Evolutionary conservation across 2,113 vertebrate genomes (phyloP).

Genomic region (Ciconia stormi): DNA sequence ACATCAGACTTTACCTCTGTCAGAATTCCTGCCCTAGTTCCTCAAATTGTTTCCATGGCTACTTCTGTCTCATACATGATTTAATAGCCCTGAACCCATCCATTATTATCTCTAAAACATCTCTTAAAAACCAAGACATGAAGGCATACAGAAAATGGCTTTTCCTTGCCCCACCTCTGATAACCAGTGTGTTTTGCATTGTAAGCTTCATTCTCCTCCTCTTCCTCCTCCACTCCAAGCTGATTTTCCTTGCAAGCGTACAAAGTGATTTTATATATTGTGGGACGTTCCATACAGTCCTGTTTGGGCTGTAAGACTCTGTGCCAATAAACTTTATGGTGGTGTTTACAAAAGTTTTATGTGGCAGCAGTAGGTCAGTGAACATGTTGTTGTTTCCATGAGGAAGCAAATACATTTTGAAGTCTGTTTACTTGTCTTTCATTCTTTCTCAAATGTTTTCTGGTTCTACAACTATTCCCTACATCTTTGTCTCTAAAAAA

Average conservation of each 20-base stretch:
- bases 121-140: not conserved
- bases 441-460: not conserved
- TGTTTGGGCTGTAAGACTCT: not conserved
- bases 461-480: not conserved
- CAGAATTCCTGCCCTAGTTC: not conserved
- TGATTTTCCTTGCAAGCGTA: not conserved
- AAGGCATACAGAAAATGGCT: not conserved
- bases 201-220: not conserved
- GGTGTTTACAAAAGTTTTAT: not conserved
- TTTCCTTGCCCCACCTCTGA: not conserved
- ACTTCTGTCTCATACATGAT: not conserved
- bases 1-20: not conserved
- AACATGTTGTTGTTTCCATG: not conserved
- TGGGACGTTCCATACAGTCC: not conserved
- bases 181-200: not conserved
- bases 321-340: not conserved
- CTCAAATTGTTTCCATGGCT: not conserved
- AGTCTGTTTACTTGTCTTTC: not conserved
- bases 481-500: not conserved
- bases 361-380: not conserved
- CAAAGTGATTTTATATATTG: no score
- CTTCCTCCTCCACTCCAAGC: not conserved
- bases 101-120: not conserved
- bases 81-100: not conserved
- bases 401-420: not conserved